phyloP scores from a whole-genome alignment of 2,888 invertebrate genomes.

The Eilema caniola region DNA sequence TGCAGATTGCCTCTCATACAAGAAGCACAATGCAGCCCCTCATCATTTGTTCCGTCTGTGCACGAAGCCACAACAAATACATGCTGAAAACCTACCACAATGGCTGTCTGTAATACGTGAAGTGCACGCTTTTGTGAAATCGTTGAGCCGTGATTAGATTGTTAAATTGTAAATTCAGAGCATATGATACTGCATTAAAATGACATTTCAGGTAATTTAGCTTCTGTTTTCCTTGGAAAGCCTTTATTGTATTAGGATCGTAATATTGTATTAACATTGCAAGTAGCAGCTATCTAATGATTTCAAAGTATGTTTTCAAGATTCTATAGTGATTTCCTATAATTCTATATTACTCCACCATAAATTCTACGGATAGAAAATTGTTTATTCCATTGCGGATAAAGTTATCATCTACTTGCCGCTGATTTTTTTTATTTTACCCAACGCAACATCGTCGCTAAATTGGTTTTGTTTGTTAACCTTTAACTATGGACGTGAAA shows the following conservation, averaged over 20 bases:
- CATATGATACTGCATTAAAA: conserved; percentile 7
- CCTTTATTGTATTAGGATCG: neutral
- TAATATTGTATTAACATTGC: neutral
- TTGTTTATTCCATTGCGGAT: neutral
- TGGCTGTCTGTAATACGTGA: conserved; percentile 60
- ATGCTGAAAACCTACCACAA: conserved; percentile 53
- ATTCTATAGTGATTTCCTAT: neutral
- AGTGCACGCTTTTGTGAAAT: conserved; percentile 55
- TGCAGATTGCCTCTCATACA: conserved; percentile 60
- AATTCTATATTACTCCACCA: neutral
- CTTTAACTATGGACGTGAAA: no score
- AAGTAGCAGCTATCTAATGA: neutral
- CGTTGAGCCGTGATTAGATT: conserved; percentile 40
- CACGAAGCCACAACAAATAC: conserved; percentile 53
- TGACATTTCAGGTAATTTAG: neutral
- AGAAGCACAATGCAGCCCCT: conserved; percentile 65
- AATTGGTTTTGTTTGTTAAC: neutral
- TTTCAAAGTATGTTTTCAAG: neutral
- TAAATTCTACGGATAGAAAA: neutral
- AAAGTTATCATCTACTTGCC: neutral
- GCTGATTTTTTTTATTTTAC: conserved; percentile 1
- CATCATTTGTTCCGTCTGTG: conserved; percentile 62
- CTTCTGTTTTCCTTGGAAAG: neutral
- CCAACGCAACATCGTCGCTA: neutral
- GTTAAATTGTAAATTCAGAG: conserved; percentile 24